These are phyloP conservation scores for Latheticus oryzae DNA, from an alignment of 2,888 invertebrate species.

Conservation along the genomic window DNA sequence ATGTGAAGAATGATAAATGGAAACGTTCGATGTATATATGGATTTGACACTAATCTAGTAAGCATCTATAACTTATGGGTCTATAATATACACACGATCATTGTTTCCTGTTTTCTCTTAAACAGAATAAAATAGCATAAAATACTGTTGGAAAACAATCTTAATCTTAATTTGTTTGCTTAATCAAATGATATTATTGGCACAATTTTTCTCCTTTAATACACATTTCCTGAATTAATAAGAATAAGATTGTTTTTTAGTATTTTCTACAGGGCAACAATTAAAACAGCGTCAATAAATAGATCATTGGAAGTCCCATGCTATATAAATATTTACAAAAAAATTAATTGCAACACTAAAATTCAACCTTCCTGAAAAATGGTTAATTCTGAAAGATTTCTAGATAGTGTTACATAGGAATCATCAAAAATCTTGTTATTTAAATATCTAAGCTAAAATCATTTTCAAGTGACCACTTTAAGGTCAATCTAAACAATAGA, in stretches of 20 bases:
- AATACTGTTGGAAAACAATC: conserved; percentile 23
- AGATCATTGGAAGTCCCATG: conserved; percentile 56
- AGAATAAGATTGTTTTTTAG: conserved; percentile 13
- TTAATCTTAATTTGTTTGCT: conserved; percentile 7
- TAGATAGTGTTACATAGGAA: conserved; percentile 53
- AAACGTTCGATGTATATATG: conserved; percentile 63
- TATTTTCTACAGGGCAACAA: conserved; percentile 32
- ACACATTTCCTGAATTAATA: conserved; percentile 4
- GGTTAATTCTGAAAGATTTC: conserved; percentile 12
- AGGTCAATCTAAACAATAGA: too few relatives aligned
- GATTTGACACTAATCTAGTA: conserved; percentile 60
- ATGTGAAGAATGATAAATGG: conserved; percentile 46
- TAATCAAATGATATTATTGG: conserved; percentile 27
- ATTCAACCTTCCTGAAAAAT: conserved; percentile 4
- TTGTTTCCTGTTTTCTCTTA: conserved; percentile 42
- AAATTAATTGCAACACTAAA: conserved; percentile 40
- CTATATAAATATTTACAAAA: conserved; percentile 55
- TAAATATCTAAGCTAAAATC: conserved; percentile 54
- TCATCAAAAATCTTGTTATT: conserved; percentile 59
- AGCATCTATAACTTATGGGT: conserved; percentile 50
- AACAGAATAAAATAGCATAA: conserved; percentile 28
- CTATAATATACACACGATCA: conserved; percentile 50
- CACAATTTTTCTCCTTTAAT: conserved; percentile 22
- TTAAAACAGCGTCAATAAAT: conserved; percentile 43
- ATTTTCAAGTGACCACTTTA: too few relatives aligned